Evolutionary conservation across 2,797 vertebrate species (phyloP).

Genomic region (Margarornis squamiger): DNA sequence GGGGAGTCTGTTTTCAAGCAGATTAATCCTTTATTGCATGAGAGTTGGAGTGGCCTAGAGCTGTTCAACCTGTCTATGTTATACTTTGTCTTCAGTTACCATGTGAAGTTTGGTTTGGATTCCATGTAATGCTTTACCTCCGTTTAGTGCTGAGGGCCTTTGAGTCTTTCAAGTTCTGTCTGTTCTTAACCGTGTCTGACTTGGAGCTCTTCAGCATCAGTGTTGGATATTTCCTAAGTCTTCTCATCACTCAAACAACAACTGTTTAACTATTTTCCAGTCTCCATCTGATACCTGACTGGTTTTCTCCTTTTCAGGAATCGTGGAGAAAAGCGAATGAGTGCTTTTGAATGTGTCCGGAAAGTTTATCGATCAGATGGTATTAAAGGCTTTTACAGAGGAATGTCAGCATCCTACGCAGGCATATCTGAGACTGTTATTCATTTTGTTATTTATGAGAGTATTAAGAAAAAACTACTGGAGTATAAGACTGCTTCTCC

Average conservation of each 20-base stretch:
- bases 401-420: constrained; percentile 98
- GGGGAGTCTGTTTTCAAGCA: background rate
- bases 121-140: background rate
- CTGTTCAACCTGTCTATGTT: rapidly evolving
- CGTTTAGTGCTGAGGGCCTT: background rate
- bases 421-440: constrained; percentile 99
- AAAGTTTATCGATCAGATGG: constrained; percentile 93
- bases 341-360: constrained; percentile 89
- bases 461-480: constrained; percentile 91
- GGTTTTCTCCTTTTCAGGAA: constrained; percentile 75
- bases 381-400: constrained; percentile 93
- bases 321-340: constrained; percentile 92
- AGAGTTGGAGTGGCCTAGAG: background rate
- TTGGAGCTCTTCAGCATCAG: background rate
- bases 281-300: background rate
- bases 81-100: background rate
- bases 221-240: background rate
- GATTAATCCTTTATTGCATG: background rate
- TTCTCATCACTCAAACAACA: background rate
- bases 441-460: constrained; percentile 99
- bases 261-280: background rate
- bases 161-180: background rate
- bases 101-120: background rate
- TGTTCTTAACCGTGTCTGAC: background rate
- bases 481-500: constrained; percentile 84